phyloP scores from a whole-genome alignment of 2,113 vertebrate species.

The Microtus ochrogaster region DNA sequence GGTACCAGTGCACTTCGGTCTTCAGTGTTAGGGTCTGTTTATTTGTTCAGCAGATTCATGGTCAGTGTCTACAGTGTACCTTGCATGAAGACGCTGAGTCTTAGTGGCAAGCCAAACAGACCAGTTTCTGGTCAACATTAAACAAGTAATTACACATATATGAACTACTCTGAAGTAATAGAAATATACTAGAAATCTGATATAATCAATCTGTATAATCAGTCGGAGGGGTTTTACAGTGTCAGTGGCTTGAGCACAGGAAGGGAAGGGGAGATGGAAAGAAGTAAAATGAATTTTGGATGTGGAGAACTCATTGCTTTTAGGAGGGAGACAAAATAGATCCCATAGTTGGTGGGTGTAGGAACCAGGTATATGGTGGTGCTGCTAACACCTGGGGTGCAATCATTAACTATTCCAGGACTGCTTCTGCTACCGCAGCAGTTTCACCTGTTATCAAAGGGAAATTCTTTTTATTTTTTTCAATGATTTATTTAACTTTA shows the following conservation, averaged over 20 bases:
- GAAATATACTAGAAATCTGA: not conserved
- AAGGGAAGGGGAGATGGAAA: not conserved
- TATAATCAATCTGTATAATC: not conserved
- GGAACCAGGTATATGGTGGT: not conserved
- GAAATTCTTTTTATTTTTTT: not conserved
- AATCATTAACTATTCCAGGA: not conserved
- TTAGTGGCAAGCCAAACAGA: conserved; percentile 18
- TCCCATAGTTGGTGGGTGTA: not conserved
- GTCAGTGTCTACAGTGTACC: not conserved
- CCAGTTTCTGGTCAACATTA: conserved; percentile 36
- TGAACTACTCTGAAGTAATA: not conserved
- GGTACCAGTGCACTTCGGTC: conserved; percentile 86
- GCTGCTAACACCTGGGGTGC: not conserved
- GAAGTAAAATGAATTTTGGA: not conserved
- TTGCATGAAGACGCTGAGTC: not conserved
- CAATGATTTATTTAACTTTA: no score
- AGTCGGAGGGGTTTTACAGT: not conserved
- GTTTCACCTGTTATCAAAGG: not conserved
- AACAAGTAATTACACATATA: conserved; percentile 26
- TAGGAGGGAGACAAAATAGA: not conserved
- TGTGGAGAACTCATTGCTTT: not conserved
- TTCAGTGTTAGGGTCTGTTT: not conserved
- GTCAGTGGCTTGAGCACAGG: not conserved
- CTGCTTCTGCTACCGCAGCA: not conserved
- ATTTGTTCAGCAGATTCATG: conserved; percentile 43